Conservation (phyloP, 1,140 invertebrate genomes). For the Aphaenogaster floridana region DNA sequence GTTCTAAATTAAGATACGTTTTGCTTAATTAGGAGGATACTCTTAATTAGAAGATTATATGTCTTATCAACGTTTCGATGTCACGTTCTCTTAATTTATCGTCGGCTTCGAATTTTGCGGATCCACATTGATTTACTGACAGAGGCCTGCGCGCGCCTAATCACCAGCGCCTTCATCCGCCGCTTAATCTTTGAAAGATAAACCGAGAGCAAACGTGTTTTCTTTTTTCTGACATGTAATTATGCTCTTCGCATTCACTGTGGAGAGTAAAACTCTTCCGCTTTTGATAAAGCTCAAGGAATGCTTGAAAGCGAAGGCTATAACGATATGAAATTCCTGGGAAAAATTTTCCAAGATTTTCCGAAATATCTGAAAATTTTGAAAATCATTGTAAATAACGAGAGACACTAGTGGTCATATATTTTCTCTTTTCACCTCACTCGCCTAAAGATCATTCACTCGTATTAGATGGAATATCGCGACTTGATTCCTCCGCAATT, state of each 20-base stretch:
- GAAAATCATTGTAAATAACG: not conserved
- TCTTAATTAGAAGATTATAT: not conserved
- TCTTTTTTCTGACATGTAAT: slow-evolving; percentile 36
- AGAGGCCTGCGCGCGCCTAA: not conserved
- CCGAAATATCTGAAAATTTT: not conserved
- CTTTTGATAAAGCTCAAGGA: not conserved
- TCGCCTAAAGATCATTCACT: not conserved
- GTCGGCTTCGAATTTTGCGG: not conserved
- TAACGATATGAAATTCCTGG: not conserved
- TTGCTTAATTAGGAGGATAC: not conserved
- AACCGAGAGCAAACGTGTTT: not conserved
- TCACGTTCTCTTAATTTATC: not conserved
- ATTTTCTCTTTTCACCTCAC: not conserved
- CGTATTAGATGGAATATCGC: not conserved
- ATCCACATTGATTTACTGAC: not conserved
- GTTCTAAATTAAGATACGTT: not conserved
- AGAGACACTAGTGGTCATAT: not conserved
- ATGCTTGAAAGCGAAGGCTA: not conserved
- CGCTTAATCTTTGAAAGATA: slow-evolving; percentile 1
- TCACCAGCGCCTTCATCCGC: not conserved
- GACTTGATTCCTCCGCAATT: not conserved
- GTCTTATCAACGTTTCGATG: not conserved
- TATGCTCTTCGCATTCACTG: not conserved
- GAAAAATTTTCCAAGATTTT: not conserved
- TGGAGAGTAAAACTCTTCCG: not conserved